Evolutionary conservation across 2,113 vertebrate genomes (phyloP), one percentile per base, ranked within the genome.

Genomic region (Etheostoma spectabile): DNA sequence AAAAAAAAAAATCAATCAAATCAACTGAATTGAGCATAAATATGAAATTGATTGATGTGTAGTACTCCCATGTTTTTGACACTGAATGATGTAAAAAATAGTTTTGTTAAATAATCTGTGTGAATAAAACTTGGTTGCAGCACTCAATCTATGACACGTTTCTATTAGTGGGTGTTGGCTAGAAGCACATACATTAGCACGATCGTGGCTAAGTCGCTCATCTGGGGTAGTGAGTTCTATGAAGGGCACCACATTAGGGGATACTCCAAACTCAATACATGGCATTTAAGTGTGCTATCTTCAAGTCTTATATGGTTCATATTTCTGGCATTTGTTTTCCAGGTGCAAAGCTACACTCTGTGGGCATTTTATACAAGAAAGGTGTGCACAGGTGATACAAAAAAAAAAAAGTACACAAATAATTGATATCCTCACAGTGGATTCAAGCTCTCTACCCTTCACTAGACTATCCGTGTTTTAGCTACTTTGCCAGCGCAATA

Each of bases 41-140:
- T 59, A 35, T 68, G 33, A 63, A 35, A 16, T 6, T 33, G 42
- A 49, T 27, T 22, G 19, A 10, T 57, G 19, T 6, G 52, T n/a
- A 15, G 14, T 21, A 22, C 19, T 49, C 7, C 33, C 24, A 5
- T 38, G 6, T 21, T 64, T 68, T 24, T 53, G 45, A 8, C 22
- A 57, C 1, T 64, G 65, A 64, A 52, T 4, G 1, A 16, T 49
- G 1, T 30, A 8, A 10, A n/a, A 42, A 52, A 13, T 11, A 11
- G 21, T 6, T 53, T 6, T 18, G 35, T 27, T n/a, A 46, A 76
- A 56, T 59, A 42, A 51, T 18, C 2, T 21, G 42, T 19, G 63
- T 33, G 60, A 77, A 79, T 22, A 55, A 46, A 62, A 78, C 45
- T 18, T 22, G 42, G 45, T n/a, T 48, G 46, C 35, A 24, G 80